Percentiles rank a stretch among this genome's conserved stretches.
Evolutionary conservation across 2,888 invertebrate species (phyloP).

Genomic region (Metellina segmentata): DNA sequence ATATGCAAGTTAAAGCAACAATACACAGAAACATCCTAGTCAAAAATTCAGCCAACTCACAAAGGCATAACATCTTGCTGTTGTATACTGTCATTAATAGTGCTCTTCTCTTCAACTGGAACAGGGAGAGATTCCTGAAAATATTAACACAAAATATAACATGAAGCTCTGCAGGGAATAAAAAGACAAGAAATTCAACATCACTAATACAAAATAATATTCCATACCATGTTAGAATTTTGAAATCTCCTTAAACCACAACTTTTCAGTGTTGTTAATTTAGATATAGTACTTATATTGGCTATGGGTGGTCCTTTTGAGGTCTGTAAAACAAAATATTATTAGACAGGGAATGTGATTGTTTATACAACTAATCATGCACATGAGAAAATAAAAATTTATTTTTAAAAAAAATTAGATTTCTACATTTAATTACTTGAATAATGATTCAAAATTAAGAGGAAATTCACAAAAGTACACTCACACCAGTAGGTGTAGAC

Average conservation of each 20-base stretch:
- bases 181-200: no score
- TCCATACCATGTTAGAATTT: constrained; percentile 38
- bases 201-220: no score
- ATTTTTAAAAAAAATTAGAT: neutral
- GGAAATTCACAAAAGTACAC: neutral
- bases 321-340: constrained; percentile 33
- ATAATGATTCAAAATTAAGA: constrained; percentile 1
- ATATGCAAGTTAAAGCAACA: no score
- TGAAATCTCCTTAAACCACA: constrained; percentile 31
- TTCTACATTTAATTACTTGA: neutral
- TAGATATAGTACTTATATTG: constrained; percentile 67
- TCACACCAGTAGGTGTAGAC: constrained; percentile 59
- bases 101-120: constrained; percentile 25
- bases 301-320: constrained; percentile 66
- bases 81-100: neutral
- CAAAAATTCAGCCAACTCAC: neutral
- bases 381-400: neutral
- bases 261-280: constrained; percentile 60
- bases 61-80: neutral
- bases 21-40: neutral
- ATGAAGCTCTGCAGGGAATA: no score
- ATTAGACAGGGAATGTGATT: neutral
- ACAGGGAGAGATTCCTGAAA: constrained; percentile 31
- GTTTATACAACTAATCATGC: neutral
- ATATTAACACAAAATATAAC: neutral